Evolutionary conservation across 2,888 invertebrate species (phyloP).

Genomic region (Sarcophaga caerulescens): DNA sequence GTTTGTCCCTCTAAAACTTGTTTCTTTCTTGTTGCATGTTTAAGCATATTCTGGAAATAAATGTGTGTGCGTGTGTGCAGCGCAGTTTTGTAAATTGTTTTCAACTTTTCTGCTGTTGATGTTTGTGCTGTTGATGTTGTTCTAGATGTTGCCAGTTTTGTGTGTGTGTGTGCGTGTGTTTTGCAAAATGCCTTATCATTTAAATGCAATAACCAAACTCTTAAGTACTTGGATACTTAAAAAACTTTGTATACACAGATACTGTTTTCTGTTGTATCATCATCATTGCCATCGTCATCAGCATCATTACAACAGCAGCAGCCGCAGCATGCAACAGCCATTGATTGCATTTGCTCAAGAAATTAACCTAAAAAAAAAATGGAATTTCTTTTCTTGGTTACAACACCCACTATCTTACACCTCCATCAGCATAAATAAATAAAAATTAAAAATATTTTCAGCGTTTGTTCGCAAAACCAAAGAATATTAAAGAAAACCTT

Average conservation of each 20-base stretch:
- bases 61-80: slow-evolving; percentile 41
- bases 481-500: background rate
- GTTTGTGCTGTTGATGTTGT: slow-evolving; percentile 36
- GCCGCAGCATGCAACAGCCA: background rate
- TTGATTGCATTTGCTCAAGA: slow-evolving; percentile 34
- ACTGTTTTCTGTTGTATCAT: slow-evolving; percentile 66
- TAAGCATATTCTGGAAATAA: slow-evolving; percentile 10
- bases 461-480: slow-evolving; percentile 16
- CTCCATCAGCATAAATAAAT: slow-evolving; percentile 19
- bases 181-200: slow-evolving; percentile 66
- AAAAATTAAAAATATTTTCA: slow-evolving; percentile 46
- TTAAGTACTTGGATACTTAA: slow-evolving; percentile 53
- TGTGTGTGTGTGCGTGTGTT: slow-evolving; percentile 43
- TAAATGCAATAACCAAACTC: slow-evolving; percentile 68
- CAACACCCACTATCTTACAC: slow-evolving; percentile 5
- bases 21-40: slow-evolving; percentile 24
- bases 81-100: slow-evolving; percentile 67
- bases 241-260: slow-evolving; percentile 55
- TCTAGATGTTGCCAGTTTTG: slow-evolving; percentile 24
- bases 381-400: background rate
- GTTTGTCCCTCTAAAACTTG: background rate
- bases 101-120: slow-evolving; percentile 30
- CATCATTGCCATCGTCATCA: slow-evolving; percentile 35
- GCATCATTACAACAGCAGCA: slow-evolving; percentile 28
- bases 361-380: slow-evolving; percentile 54